phyloP scores from a whole-genome alignment of 2,888 invertebrate species.

The Acleris literana region DNA sequence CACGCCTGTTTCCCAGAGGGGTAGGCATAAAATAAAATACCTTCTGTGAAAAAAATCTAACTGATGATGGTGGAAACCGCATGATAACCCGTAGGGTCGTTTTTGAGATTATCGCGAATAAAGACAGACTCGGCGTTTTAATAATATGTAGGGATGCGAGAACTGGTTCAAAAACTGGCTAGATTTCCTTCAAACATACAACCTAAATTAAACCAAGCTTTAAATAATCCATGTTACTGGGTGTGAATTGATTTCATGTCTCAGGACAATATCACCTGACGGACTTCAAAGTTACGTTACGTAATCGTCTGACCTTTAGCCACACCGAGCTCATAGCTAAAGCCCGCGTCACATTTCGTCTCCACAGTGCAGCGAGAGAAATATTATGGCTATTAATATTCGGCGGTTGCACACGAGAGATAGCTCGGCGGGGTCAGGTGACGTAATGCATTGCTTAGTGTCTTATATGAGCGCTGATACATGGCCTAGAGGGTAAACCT shows the following conservation, averaged over 20 bases:
- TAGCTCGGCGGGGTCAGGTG: constrained; percentile 64
- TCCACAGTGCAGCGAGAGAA: constrained; percentile 66
- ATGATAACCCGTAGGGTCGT: too few species aligned
- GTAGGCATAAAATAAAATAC: too few species aligned
- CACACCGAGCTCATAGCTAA: constrained; percentile 46
- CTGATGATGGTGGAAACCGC: too few species aligned
- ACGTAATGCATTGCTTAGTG: constrained; percentile 60
- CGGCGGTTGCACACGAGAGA: constrained; percentile 71
- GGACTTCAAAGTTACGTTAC: constrained; percentile 5
- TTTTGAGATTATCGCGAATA: too few species aligned
- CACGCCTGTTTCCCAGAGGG: too few species aligned
- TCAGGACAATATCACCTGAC: not conserved
- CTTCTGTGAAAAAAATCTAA: too few species aligned
- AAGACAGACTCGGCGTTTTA: too few species aligned
- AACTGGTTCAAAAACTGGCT: too few species aligned
- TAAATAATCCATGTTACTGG: not conserved
- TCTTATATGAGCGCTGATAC: constrained; percentile 44
- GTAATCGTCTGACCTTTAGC: constrained; percentile 30
- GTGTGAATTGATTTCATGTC: not conserved
- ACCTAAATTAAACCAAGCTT: not conserved
- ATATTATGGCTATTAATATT: constrained; percentile 78
- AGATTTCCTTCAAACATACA: too few species aligned
- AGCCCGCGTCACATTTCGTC: constrained; percentile 67
- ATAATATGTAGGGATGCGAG: too few species aligned
- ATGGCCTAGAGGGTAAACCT: constrained; percentile 39